Conservation (phyloP, 2,113 vertebrate species). For the Chitala chitala region DNA sequence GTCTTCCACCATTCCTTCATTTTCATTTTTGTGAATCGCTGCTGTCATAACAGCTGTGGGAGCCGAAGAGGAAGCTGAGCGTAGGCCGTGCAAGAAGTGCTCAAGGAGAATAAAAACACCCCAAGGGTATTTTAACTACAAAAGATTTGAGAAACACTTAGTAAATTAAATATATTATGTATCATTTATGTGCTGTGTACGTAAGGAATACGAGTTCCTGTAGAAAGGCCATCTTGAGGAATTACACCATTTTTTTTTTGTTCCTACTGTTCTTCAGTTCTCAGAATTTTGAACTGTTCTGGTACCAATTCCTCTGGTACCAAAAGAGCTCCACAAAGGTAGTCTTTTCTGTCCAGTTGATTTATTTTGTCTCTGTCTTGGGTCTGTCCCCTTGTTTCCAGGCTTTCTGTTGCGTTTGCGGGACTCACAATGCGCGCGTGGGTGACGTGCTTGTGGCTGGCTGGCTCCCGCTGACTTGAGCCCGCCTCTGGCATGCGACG, state of each 20-base stretch:
- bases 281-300: neutral
- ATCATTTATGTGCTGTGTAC: slow-evolving; percentile 1
- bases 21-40: slow-evolving; percentile 35
- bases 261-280: neutral
- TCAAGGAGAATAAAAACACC: neutral
- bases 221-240: neutral
- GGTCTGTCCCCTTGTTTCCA: too few species aligned
- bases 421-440: neutral
- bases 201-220: neutral
- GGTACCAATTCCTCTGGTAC: too few species aligned
- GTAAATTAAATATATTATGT: slow-evolving; percentile 11
- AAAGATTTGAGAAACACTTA: neutral
- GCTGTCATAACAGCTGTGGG: slow-evolving; percentile 56
- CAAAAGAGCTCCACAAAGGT: too few species aligned
- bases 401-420: neutral
- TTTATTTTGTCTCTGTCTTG: too few species aligned
- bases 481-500: neutral
- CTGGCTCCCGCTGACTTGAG: neutral
- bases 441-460: neutral
- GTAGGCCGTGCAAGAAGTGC: neutral
- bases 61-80: slow-evolving; percentile 38
- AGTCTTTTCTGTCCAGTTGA: too few species aligned
- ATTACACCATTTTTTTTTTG: neutral
- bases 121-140: neutral
- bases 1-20: slow-evolving; percentile 33